Evolutionary conservation across 2,113 vertebrate genomes (phyloP).

Genomic region (Bufo gargarizans): DNA sequence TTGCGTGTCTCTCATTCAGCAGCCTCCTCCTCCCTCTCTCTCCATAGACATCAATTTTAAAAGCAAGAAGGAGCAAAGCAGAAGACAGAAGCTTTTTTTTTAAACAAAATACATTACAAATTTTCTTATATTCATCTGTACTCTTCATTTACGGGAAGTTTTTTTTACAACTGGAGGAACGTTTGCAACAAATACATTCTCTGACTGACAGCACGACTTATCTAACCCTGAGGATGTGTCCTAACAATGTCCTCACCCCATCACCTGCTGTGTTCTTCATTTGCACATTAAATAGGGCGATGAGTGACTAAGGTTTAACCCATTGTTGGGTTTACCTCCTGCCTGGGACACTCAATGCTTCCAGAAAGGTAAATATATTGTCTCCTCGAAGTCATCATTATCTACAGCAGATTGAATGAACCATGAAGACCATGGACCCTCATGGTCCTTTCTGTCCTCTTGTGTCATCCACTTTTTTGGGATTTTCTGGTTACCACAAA

Average conservation of each 20-base stretch:
- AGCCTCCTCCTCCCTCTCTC: no score
- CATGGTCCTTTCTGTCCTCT: background rate
- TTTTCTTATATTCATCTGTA: no score
- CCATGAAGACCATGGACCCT: background rate
- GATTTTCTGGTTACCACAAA: background rate
- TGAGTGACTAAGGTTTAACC: background rate
- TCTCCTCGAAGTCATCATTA: background rate
- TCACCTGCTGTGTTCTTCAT: background rate
- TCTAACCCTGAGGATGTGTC: no score
- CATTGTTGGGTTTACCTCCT: slow-evolving; percentile 57
- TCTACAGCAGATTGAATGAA: background rate
- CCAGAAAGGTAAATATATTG: background rate
- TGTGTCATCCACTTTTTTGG: background rate
- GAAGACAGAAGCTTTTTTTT: no score
- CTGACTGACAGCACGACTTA: no score
- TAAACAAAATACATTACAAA: no score
- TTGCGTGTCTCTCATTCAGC: no score
- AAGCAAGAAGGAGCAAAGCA: no score
- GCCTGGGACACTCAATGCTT: slow-evolving; percentile 27
- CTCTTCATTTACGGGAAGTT: no score
- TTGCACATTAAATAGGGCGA: background rate
- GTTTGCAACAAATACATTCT: no score
- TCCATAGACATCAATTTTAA: no score
- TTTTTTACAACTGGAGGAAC: no score
- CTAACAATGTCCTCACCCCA: background rate